Percentiles rank a stretch among this genome's conserved stretches.
phyloP scores from a whole-genome alignment of 2,888 invertebrate genomes.

The Mesorhabditis sp. region DNA sequence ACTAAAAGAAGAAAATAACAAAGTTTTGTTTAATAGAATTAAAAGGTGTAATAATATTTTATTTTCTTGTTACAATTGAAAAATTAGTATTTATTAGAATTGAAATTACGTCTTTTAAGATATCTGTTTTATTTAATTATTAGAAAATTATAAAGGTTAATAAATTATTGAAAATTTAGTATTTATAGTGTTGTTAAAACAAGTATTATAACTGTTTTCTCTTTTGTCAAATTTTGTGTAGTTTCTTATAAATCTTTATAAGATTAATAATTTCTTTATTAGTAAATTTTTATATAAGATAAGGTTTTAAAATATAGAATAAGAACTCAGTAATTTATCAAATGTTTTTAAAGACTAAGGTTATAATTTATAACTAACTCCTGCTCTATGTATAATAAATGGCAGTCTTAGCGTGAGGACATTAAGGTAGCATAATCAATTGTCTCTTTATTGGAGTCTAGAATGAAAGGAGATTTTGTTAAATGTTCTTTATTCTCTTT shows the following conservation, averaged over 20 bases:
- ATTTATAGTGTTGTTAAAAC: conserved; percentile 38
- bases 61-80: conserved; percentile 40
- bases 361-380: conserved; percentile 68
- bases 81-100: conserved; percentile 32
- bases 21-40: conserved; percentile 31
- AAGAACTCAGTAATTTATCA: conserved; percentile 57
- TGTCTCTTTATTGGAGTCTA: conserved; percentile 76
- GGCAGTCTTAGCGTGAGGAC: conserved; percentile 77
- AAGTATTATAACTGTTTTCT: conserved; percentile 27
- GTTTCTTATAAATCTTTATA: conserved; percentile 13
- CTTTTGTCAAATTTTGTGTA: conserved; percentile 18
- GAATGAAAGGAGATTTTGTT: conserved; percentile 68
- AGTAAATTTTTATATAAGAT: conserved; percentile 26
- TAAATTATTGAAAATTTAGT: conserved; percentile 26
- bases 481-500: conserved; percentile 36
- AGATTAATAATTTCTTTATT: neutral
- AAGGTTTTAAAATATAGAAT: conserved; percentile 28
- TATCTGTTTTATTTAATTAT: conserved; percentile 34
- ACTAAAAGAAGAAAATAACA: conserved; percentile 66
- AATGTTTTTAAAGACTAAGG: conserved; percentile 47
- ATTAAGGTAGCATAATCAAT: conserved; percentile 78
- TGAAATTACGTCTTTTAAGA: conserved; percentile 39
- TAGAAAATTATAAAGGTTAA: conserved; percentile 38
- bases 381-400: conserved; percentile 76
- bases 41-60: conserved; percentile 30